Conservation (phyloP, 2,113 vertebrate genomes). For the Gobiocypris rarus region DNA sequence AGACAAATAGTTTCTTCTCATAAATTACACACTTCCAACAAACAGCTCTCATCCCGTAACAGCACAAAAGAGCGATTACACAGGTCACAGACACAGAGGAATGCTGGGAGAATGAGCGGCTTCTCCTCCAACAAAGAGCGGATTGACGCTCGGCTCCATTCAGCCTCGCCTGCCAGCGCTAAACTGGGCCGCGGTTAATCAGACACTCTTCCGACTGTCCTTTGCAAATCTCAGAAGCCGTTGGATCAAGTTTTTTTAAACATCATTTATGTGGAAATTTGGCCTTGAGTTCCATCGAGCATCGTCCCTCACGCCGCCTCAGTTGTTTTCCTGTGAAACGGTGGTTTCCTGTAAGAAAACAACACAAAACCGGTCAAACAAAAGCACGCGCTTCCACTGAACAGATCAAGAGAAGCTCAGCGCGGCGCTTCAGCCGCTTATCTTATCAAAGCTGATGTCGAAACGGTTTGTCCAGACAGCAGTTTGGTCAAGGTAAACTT, state of each 20-base stretch:
- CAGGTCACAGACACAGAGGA: constrained; percentile 72
- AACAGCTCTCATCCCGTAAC: constrained; percentile 57
- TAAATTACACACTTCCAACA: constrained; percentile 55
- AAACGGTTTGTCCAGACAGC: constrained; percentile 64
- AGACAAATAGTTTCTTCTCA: constrained; percentile 29
- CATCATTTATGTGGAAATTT: constrained; percentile 18
- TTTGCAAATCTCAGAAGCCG: constrained; percentile 1
- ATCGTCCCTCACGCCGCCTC: constrained; percentile 52
- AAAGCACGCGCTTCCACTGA: neutral
- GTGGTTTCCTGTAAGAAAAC: constrained; percentile 74
- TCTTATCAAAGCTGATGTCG: constrained; percentile 67
- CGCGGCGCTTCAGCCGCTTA: constrained; percentile 55
- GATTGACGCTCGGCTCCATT: constrained; percentile 70
- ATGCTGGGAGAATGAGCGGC: constrained; percentile 71
- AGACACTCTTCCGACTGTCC: constrained; percentile 65
- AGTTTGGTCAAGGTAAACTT: constrained; percentile 68
- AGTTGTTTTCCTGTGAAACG: constrained; percentile 92
- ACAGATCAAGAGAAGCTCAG: neutral
- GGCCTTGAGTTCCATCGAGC: neutral
- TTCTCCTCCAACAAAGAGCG: constrained; percentile 75
- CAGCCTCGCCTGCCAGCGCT: constrained; percentile 70
- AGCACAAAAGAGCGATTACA: constrained; percentile 68
- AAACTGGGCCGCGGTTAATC: constrained; percentile 68
- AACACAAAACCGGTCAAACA: neutral
- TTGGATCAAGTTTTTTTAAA: constrained; percentile 60